These are phyloP conservation scores for Hermaeophaga mercurialis DNA, from an alignment of 2,888 invertebrate species.

Conservation along the genomic window DNA sequence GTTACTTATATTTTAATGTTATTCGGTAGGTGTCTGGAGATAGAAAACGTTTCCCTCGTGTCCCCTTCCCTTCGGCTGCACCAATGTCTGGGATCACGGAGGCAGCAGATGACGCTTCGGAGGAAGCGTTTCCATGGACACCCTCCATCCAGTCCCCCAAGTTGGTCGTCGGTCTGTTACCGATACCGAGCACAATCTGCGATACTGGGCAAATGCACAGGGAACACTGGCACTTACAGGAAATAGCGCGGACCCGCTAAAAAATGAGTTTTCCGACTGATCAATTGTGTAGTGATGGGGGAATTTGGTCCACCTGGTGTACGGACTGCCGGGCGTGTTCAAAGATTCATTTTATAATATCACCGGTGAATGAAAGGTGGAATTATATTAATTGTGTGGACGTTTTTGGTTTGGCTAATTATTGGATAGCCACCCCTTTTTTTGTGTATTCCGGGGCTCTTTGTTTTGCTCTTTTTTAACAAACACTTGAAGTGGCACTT, in stretches of 20 bases:
- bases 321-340: conserved; percentile 7
- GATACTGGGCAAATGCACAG: conserved; percentile 34
- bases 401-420: not conserved
- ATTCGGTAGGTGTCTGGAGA: too few species aligned
- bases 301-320: conserved; percentile 27
- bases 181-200: conserved; percentile 23
- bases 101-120: conserved; percentile 50
- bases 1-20: too few species aligned
- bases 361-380: conserved; percentile 6
- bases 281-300: conserved; percentile 43
- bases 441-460: too few species aligned
- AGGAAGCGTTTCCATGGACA: conserved; percentile 52
- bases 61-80: not conserved
- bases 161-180: conserved; percentile 28
- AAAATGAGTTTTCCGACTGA: conserved; percentile 47
- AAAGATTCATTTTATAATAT: conserved; percentile 23
- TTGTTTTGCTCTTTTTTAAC: too few species aligned
- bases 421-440: not conserved
- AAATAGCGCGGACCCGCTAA: conserved; percentile 42
- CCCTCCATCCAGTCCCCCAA: conserved; percentile 41
- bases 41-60: too few species aligned
- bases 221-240: conserved; percentile 41
- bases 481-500: too few species aligned
- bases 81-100: conserved; percentile 29
- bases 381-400: conserved; percentile 5